Evolutionary conservation across 2,888 invertebrate genomes (phyloP).

Genomic region (Chrysotoxum bicinctum): DNA sequence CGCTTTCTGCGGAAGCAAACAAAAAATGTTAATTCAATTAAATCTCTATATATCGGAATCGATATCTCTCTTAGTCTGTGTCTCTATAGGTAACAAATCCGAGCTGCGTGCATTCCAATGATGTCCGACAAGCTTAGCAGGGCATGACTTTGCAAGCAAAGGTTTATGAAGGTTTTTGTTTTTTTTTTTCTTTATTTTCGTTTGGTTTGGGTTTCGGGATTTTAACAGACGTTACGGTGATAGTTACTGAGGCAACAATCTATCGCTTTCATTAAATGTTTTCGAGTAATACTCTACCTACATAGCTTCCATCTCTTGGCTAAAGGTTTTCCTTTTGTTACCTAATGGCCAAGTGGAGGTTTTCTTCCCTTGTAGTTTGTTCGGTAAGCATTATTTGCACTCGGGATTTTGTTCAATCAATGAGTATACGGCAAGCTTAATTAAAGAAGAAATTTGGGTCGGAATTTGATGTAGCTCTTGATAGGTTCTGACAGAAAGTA

Average conservation of each 20-base stretch:
- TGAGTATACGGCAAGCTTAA: too few species aligned
- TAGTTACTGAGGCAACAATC: background rate
- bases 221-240: background rate
- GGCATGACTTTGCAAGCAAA: background rate
- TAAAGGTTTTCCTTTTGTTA: background rate
- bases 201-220: background rate
- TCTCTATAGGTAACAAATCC: background rate
- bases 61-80: constrained; percentile 4
- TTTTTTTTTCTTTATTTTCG: background rate
- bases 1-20: background rate
- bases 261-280: background rate
- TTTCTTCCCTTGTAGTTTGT: background rate
- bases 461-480: background rate
- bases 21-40: constrained; percentile 57
- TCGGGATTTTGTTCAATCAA: background rate
- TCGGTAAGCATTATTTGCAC: background rate
- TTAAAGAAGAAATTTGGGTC: background rate
- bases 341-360: background rate
- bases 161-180: background rate
- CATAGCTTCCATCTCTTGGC: background rate
- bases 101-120: constrained; percentile 36
- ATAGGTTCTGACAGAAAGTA: too few species aligned
- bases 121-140: background rate
- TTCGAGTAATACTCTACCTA: background rate
- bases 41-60: constrained; percentile 43